Percentiles rank a stretch among this genome's conserved stretches.
phyloP scores from a whole-genome alignment of 53 echinoderm and acorn worm genomes.

The Arbacia lixula region DNA sequence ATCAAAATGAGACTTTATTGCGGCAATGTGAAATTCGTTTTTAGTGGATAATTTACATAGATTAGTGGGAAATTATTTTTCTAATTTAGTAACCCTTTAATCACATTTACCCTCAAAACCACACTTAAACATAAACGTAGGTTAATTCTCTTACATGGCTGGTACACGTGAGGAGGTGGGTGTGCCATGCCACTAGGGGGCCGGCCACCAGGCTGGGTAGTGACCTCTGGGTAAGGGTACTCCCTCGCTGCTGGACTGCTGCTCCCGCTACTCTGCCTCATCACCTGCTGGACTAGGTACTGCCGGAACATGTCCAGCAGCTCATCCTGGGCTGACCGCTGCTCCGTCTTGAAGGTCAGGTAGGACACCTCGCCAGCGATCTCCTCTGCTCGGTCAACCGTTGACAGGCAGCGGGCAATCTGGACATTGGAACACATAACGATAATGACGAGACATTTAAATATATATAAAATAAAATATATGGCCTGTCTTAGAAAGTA shows the following conservation, averaged over 20 bases:
- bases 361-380: conserved; percentile 43
- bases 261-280: conserved; percentile 10
- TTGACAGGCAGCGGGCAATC: conserved; percentile 26
- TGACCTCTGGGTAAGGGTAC: conserved; percentile 7
- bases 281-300: conserved; percentile 34
- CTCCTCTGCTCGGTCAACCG: conserved; percentile 13
- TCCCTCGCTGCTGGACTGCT: background rate
- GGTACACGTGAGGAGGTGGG: conserved; percentile 24
- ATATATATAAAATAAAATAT: too few species aligned
- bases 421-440: background rate
- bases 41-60: too few species aligned
- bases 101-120: too few species aligned
- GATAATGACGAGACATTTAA: too few species aligned
- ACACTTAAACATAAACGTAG: too few species aligned
- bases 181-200: background rate
- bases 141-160: conserved; percentile 1
- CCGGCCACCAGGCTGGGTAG: background rate
- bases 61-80: too few species aligned
- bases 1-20: too few species aligned
- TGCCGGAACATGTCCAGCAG: conserved; percentile 45
- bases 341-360: conserved; percentile 39
- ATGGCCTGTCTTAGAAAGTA: too few species aligned
- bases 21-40: too few species aligned
- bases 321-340: conserved; percentile 21
- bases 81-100: too few species aligned